Evolutionary conservation across 1,140 invertebrate genomes (phyloP).

Genomic region (Leptonema lineaticorne): DNA sequence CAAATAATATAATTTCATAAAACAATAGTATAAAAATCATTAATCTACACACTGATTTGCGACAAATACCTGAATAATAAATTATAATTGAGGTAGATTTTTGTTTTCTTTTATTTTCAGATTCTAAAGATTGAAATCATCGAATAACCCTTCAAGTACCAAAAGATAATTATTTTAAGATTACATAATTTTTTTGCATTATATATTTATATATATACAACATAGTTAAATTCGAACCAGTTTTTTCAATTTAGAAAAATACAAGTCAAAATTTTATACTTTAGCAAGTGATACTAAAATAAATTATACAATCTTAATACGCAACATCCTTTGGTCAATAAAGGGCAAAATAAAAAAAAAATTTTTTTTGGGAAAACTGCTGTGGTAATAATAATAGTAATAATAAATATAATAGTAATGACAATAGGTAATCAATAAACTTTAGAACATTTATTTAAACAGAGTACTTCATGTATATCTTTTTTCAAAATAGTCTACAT

Average conservation of each 20-base stretch:
- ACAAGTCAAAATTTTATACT: too few relatives aligned
- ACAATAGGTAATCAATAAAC: too few relatives aligned
- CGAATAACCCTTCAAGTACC: too few relatives aligned
- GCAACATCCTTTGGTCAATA: too few relatives aligned
- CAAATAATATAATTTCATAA: slow-evolving; percentile 21
- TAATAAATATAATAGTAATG: slow-evolving; percentile 33
- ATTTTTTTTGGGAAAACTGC: slow-evolving; percentile 11
- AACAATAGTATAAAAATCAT: slow-evolving; percentile 19
- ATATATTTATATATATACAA: slow-evolving; percentile 20
- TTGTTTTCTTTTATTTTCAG: slow-evolving; percentile 28
- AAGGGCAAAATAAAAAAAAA: slow-evolving; percentile 31
- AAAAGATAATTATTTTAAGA: too few relatives aligned
- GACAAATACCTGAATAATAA: slow-evolving; percentile 35
- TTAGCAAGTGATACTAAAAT: too few relatives aligned
- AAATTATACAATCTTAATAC: too few relatives aligned
- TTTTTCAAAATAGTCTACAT: slow-evolving; percentile 41
- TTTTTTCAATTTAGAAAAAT: neutral
- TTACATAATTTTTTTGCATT: slow-evolving; percentile 9
- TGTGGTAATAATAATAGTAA: slow-evolving; percentile 15
- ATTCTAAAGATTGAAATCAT: too few relatives aligned
- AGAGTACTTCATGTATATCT: slow-evolving; percentile 39
- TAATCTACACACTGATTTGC: slow-evolving; percentile 24
- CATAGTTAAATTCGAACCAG: neutral
- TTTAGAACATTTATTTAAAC: too few relatives aligned
- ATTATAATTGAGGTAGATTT: slow-evolving; percentile 42